Evolutionary conservation across 2,888 invertebrate genomes (phyloP), one percentile per base, ranked within the genome.

Genomic region (Sesamia inferens): DNA sequence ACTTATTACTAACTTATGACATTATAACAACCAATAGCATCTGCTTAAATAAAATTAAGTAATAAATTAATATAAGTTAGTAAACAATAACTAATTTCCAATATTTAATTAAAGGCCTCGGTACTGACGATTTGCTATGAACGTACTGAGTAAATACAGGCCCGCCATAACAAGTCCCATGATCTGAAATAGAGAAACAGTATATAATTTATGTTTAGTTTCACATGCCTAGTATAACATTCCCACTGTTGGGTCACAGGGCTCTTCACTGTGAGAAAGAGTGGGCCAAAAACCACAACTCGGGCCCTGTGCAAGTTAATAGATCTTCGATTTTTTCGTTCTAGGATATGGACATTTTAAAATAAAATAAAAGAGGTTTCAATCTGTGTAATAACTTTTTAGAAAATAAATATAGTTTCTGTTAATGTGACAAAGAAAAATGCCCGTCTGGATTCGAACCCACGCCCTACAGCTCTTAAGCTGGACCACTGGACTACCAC

Each of bases 111-210:
- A 96, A 84, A 98, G 96, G 81, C 98, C 98, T 89, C 97, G 97
- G 95, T 98, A 98, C 42, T 97, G 97, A 82, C 98, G 97, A 88
- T 97, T 97, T 51, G 98, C 98, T 85, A 98, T 96, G 87, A 98
- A 97, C 47, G 98, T 97, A 90, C 98, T 98, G 66, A 98, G 87
- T 62, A 98, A 95, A 91, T 98, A 98, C 2, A 98, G 93, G 1
- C 94, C 97, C 5, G 98, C 94, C 90, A 98, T 97, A 24, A 98
- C 96, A 22, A 98, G 92, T 19, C 98, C 98, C 92, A 98, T 97
- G 63, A 98, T 95, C 98, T 98, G 96, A 82, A 97, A 97, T 88
- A 89, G 82, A 77, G 65, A 72, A 69, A 76, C 31, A 62, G 7
- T 22, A 24, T n/a, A 13, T 55, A 62, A 55, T n/a, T 70, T 57